phyloP scores from a whole-genome alignment of 2,113 vertebrate species.

The Macrotis lagotis region DNA sequence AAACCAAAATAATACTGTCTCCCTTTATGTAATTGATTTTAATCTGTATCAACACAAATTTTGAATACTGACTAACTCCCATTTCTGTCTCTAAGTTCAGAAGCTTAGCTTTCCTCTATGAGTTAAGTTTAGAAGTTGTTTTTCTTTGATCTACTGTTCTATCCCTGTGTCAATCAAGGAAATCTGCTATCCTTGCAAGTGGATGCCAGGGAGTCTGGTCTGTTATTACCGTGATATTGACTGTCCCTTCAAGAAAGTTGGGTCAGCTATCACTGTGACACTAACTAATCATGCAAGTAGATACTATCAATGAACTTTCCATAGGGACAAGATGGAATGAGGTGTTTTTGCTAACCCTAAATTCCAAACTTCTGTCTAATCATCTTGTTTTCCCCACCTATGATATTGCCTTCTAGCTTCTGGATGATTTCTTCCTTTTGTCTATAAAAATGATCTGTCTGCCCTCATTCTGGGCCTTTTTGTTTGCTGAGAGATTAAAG shows the following conservation, averaged over 20 bases:
- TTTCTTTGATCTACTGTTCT: neutral
- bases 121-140: neutral
- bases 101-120: too few relatives aligned
- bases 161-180: neutral
- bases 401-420: neutral
- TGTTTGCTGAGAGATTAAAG: neutral
- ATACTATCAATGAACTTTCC: neutral
- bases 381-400: neutral
- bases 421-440: neutral
- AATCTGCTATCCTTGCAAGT: neutral
- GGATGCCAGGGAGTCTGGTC: neutral
- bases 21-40: neutral
- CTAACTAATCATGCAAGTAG: neutral
- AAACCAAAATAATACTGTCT: neutral
- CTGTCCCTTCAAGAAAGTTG: neutral
- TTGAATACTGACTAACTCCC: neutral
- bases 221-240: neutral
- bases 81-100: neutral
- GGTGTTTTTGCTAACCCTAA: neutral
- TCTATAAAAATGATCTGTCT: neutral
- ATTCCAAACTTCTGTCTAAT: neutral
- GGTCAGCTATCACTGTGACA: neutral
- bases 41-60: neutral
- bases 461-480: neutral
- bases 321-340: neutral